Evolutionary conservation across 2,113 vertebrate species (phyloP), one percentile per base, ranked within the genome.

Genomic region (Etia nguti): DNA sequence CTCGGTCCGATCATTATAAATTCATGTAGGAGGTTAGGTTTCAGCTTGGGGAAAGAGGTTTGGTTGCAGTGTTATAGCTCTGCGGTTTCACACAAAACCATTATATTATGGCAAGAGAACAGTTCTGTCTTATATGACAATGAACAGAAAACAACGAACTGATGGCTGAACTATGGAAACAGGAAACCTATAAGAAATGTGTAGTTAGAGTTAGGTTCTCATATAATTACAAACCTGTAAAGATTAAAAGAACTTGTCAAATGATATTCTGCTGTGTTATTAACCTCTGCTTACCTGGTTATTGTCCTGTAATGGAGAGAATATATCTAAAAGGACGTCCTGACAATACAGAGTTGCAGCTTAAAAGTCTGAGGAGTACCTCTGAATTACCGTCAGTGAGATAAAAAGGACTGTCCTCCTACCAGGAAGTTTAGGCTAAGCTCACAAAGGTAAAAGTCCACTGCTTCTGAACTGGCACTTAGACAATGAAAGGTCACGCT

Each of bases 401-500:
- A 80, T 24, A 52, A 70, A 34, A 52, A 20, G 11, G n/a, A 73
- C 36, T 70, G 65, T 34, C 26, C 22, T 52, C 10, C 79, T 62
- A 91, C 90, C 89, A 90, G 95, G 94, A 95, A 95, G 88, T 90
- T 60, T 52, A 54, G 8, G 29, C 52, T 55, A 15, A 90, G 46
- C 6, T 52, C 18, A 46, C 41, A 75, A 81, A 90, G 94, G 91
- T 90, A 87, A 93, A 95, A 95, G 94, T 95, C 93, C 94, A 89
- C 75, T 68, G 54, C 43, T 26, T 82, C 3, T 43, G 8, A 79
- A 22, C 9, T 31, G 41, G 26, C 2, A 77, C 26, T 34, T 52
- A 10, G 1, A 77, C 15, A 57, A 6, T 38, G 1, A 83, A 60
- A 48, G 29, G 10, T 56, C 77, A 46, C 38, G 83, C 60, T 36